Base-by-base conservation (phyloP, 2,113 vertebrate genomes). In the Nothoprocta pentlandii region DNA sequence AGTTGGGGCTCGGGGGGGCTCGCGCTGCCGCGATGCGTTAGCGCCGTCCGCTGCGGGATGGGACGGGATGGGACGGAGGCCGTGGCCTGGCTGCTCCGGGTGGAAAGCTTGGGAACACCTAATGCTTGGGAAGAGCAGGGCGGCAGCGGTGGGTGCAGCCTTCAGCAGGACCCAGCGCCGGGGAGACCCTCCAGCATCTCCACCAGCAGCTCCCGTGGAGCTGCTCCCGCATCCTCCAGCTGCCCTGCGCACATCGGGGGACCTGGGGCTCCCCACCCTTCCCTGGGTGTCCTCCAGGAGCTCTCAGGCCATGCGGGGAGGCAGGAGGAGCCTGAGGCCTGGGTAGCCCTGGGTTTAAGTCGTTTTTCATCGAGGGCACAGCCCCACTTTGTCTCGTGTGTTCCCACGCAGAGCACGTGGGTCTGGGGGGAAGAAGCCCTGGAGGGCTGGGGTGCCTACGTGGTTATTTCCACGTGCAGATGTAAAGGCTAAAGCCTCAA, bases 41-140 rank as follows among this genome's bases (percentile, higher is more conserved):
- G 54, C 54, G 17, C 54, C 28, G 10, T 67, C 58, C n/a, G 36
- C 39, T 1, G 0, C 3, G 1, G 4, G 6, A 10, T 21, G 59
- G 80, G 78, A 10, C 59, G 64, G 0, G 78, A 10, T 54, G 64
- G 0, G 0, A 6, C 34, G 2, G 63, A 64, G 49, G 32, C 51
- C 5, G 0, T 41, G n/a, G 47, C 53, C 46, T 25, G 16, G 41
- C 56, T 79, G 68, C 73, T 71, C n/a, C 3, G 19, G 3, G 6
- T 53, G 46, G 44, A 30, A n/a, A 23, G 59, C 9, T 6, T 74
- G 21, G 68, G 9, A 83, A 69, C 10, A 54, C 7, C 32, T 34
- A 10, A 36, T 39, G 2, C 53, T 85, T 16, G 1, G 32, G 28
- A 26, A 64, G 39, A 28, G 53, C 19, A n/a, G 53, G 14, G 1